These are phyloP conservation scores for Hestina assimilis DNA, from an alignment of 1,140 invertebrate genomes.

Conservation along the genomic window DNA sequence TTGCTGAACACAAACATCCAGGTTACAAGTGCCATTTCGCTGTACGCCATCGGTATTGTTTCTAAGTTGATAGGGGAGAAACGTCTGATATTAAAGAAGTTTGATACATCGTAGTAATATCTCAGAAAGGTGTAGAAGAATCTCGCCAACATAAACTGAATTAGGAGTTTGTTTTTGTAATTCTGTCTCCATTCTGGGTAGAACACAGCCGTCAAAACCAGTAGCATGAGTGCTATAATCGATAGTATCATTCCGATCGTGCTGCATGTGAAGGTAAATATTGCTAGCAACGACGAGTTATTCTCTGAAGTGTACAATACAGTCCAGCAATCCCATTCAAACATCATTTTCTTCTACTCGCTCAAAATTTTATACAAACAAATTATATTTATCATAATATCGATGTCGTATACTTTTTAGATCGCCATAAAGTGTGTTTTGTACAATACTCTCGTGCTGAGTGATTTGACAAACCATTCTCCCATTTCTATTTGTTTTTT, in stretches of 20 bases:
- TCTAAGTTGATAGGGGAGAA: constrained; percentile 25
- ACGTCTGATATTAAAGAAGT: constrained; percentile 20
- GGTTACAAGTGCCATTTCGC: constrained; percentile 44
- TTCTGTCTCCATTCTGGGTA: constrained; percentile 57
- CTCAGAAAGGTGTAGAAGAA: constrained; percentile 43
- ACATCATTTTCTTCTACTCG: not conserved
- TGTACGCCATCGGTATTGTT: constrained; percentile 37
- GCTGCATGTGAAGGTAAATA: constrained; percentile 33
- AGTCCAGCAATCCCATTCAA: not conserved
- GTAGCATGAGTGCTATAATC: constrained; percentile 32
- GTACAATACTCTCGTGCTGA: too few species aligned
- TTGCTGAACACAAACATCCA: constrained; percentile 68
- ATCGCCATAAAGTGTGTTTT: too few species aligned
- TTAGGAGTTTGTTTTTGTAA: constrained; percentile 61
- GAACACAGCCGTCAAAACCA: constrained; percentile 49
- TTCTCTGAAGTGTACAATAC: constrained; percentile 1
- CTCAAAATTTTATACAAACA: too few species aligned
- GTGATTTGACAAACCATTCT: too few species aligned
- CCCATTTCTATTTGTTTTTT: too few species aligned
- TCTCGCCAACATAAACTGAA: constrained; percentile 63
- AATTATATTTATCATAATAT: too few species aligned
- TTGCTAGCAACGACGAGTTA: constrained; percentile 9
- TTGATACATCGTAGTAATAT: constrained; percentile 40
- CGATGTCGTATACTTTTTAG: too few species aligned
- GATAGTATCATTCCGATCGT: constrained; percentile 51